A percentile compares a stretch with the other conserved stretches of the same genome.
Conservation (phyloP, 2,113 vertebrate genomes). For the Petrocephalus zakoni region DNA sequence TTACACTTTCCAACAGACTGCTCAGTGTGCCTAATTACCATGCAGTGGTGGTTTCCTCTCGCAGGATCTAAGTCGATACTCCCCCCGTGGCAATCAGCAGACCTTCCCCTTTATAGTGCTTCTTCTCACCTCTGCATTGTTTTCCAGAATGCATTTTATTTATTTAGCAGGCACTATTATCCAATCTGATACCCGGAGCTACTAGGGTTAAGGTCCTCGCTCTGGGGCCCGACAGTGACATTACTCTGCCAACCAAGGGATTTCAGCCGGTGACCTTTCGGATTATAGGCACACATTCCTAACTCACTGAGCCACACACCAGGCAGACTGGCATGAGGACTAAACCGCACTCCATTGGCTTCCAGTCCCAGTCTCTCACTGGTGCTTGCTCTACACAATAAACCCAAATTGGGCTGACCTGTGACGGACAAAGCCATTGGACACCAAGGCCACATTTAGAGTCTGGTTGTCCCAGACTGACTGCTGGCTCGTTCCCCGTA, state of each 20-base stretch:
- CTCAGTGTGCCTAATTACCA: background rate
- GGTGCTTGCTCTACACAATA: constrained; percentile 54
- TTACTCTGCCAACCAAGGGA: background rate
- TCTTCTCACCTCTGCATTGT: background rate
- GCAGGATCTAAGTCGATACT: background rate
- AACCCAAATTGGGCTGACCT: constrained; percentile 66
- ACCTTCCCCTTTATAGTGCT: background rate
- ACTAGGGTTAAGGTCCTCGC: background rate
- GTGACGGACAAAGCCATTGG: constrained; percentile 78
- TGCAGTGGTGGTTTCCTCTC: background rate
- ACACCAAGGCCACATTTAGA: constrained; percentile 69
- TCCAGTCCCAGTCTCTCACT: constrained; percentile 37
- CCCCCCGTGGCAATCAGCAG: background rate
- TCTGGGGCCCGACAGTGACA: background rate
- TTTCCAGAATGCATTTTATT: background rate
- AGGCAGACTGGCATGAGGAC: constrained; percentile 33
- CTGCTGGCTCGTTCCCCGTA: constrained; percentile 15
- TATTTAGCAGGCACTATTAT: background rate
- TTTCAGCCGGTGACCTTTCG: background rate
- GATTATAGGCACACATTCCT: background rate
- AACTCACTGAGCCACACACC: constrained; percentile 23
- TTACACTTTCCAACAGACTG: background rate
- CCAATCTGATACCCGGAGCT: background rate
- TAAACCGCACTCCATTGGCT: constrained; percentile 53
- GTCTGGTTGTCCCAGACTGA: constrained; percentile 74